Conservation (phyloP, 2,113 vertebrate genomes). For the Chloebia gouldiae region DNA sequence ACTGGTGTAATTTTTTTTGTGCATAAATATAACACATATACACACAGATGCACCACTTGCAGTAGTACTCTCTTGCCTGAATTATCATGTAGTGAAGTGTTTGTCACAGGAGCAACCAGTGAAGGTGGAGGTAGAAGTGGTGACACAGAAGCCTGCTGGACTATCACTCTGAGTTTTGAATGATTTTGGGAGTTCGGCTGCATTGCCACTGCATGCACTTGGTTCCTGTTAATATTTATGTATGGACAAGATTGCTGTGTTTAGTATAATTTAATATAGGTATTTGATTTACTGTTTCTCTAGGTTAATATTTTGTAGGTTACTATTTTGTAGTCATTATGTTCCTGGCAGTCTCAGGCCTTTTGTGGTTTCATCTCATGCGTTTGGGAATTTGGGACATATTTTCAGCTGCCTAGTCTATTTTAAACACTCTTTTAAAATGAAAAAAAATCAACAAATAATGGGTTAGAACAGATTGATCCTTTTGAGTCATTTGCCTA, state of each 20-base stretch:
- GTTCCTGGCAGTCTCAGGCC: not conserved
- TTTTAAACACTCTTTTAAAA: not conserved
- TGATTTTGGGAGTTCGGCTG: not conserved
- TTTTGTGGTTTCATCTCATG: not conserved
- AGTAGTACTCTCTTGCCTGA: not conserved
- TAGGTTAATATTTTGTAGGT: too few relatives aligned
- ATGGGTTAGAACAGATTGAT: slow-evolving; percentile 20
- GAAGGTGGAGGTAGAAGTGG: not conserved
- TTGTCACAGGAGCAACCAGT: not conserved
- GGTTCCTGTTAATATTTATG: not conserved
- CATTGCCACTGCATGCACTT: not conserved
- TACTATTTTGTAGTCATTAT: not conserved
- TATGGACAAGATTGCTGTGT: not conserved
- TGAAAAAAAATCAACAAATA: not conserved
- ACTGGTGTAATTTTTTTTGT: not conserved
- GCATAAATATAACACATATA: not conserved
- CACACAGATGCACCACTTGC: rapidly evolving
- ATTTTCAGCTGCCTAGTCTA: slow-evolving; percentile 1
- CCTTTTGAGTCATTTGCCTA: slow-evolving; percentile 3
- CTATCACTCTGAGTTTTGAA: not conserved
- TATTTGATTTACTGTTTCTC: not conserved
- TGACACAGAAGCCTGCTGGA: not conserved
- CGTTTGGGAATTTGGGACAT: not conserved
- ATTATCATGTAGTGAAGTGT: not conserved
- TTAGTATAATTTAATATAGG: not conserved